Evolutionary conservation across 2,797 vertebrate genomes (phyloP).

Genomic region (Anableps anableps): DNA sequence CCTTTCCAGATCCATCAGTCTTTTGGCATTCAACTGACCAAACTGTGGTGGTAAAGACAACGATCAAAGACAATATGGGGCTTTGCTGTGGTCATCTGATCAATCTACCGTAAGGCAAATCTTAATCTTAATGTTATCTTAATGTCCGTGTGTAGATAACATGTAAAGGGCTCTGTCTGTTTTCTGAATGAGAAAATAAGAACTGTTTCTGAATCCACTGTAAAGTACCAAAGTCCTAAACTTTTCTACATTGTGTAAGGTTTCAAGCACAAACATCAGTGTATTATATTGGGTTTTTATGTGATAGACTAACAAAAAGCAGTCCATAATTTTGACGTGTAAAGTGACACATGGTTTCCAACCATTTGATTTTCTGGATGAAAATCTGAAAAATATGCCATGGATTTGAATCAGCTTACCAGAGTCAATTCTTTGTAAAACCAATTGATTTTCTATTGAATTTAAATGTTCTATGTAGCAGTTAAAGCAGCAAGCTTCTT

Average conservation of each 20-base stretch:
- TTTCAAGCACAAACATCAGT: neutral
- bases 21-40: slow-evolving; percentile 4
- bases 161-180: slow-evolving; percentile 25
- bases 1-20: slow-evolving; percentile 20
- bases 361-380: neutral
- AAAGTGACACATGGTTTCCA: neutral
- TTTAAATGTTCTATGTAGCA: neutral
- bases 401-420: neutral
- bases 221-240: neutral
- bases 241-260: too few relatives aligned
- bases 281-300: neutral
- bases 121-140: slow-evolving; percentile 8
- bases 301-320: neutral
- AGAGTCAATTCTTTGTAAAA: neutral
- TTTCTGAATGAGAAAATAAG: slow-evolving; percentile 35
- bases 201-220: slow-evolving; percentile 26
- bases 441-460: neutral
- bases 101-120: slow-evolving; percentile 5
- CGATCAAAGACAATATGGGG: slow-evolving; percentile 4
- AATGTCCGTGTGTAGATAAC: slow-evolving; percentile 9
- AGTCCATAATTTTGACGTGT: neutral
- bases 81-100: slow-evolving; percentile 19
- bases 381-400: neutral
- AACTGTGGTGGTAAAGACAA: slow-evolving; percentile 21
- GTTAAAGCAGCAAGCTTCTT: neutral